Evolutionary conservation across 2,888 invertebrate genomes (phyloP).

Genomic region (Lumbricus terrestris): DNA sequence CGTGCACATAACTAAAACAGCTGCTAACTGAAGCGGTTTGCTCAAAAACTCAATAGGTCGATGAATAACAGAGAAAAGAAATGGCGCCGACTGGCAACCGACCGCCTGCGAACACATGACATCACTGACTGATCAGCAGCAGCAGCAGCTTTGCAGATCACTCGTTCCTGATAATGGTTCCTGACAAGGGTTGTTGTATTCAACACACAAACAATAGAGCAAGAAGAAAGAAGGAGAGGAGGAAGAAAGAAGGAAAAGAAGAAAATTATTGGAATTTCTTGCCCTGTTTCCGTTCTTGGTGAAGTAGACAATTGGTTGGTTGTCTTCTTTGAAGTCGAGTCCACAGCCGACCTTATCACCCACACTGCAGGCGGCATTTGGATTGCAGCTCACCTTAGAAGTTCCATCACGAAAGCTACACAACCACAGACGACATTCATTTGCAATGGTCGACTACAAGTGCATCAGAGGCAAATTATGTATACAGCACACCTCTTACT

Average conservation of each 20-base stretch:
- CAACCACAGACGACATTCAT: neutral
- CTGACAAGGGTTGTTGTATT: no score
- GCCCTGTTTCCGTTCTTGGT: conserved; percentile 8
- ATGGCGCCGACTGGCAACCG: no score
- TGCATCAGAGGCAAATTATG: neutral
- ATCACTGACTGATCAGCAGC: no score
- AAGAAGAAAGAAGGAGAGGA: no score
- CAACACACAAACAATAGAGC: no score
- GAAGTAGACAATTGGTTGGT: neutral
- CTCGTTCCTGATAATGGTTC: no score
- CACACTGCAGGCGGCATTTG: neutral
- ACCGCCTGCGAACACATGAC: no score
- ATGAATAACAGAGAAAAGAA: neutral
- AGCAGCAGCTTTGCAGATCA: no score
- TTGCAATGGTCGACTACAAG: neutral
- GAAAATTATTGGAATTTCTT: neutral
- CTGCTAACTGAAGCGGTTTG: no score
- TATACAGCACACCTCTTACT: neutral
- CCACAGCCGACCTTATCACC: conserved; percentile 16
- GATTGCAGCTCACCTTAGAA: neutral
- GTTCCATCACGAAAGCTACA: neutral
- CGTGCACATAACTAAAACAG: neutral
- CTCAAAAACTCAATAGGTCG: neutral
- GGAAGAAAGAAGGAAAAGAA: no score
- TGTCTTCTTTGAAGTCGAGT: neutral